phyloP scores from a whole-genome alignment of 2,113 vertebrate species.

The Ammospiza caudacuta region DNA sequence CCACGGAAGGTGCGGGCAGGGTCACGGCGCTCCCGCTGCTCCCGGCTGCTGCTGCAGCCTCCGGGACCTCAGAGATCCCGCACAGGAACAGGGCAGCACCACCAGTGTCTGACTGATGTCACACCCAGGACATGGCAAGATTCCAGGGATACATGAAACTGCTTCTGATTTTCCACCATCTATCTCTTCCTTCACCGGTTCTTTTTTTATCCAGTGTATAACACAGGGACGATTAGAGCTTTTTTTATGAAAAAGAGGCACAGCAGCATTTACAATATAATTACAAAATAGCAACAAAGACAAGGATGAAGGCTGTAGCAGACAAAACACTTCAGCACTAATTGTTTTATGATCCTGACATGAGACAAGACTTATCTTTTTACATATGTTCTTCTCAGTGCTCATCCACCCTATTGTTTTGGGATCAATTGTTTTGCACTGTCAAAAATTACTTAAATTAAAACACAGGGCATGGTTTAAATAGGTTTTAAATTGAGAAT shows the following conservation, averaged over 20 bases:
- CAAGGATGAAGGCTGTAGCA: not conserved
- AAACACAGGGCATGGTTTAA: not conserved
- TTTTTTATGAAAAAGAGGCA: not conserved
- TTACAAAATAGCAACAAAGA: not conserved
- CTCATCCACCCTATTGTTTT: not conserved
- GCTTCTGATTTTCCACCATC: not conserved
- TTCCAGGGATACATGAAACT: not conserved
- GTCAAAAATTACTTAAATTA: not conserved
- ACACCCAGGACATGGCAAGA: not conserved
- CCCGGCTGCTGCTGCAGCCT: not conserved
- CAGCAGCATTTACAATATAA: not conserved
- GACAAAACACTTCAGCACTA: not conserved
- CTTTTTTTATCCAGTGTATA: not conserved
- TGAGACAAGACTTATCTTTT: not conserved
- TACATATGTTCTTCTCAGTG: not conserved
- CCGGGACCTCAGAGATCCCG: not conserved
- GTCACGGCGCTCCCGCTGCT: not conserved
- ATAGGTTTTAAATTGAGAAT: not conserved
- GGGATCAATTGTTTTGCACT: not conserved
- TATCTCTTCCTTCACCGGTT: not conserved
- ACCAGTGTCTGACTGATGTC: not conserved
- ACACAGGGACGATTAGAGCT: not conserved
- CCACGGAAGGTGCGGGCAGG: not conserved
- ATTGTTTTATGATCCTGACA: not conserved
- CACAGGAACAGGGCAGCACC: not conserved